Base-by-base conservation (phyloP, 2,888 invertebrate species). In the Hyppa rectilinea region DNA sequence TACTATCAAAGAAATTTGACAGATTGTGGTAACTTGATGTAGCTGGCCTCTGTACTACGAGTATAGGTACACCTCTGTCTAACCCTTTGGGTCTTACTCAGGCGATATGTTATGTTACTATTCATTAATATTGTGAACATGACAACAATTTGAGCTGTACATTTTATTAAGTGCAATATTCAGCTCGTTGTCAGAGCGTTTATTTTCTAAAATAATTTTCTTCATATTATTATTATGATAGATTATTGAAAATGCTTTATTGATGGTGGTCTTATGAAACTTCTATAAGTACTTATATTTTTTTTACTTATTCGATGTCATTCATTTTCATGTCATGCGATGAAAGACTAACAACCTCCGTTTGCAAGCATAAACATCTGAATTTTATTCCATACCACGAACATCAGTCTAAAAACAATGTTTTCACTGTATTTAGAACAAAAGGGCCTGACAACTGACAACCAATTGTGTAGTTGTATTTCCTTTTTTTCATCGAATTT, bases 401-500 rank as follows among this genome's bases (percentile, higher is more conserved):
- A 12, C 55, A 77, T 71, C 31, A 34, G 50, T 58, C 6, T 45
- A 34, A 40, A n/a, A 45, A 40, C 6, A 49, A 31, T 12, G 12
- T 50, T 50, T 59, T 10, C 36, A 53, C 43, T 71, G 31, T 56
- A 52, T 73, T 66, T 47, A 58, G 17, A 77, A 75, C 75, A 81
- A 71, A 65, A 75, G 62, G 69, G 49, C 52, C 23, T 62, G 70
- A 62, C 70, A 52, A 50, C 29, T 52, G 69, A 61, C 50, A 76
- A 9, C 29, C 81, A 77, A 72, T 82, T 75, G 84, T 78, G 71
- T 75, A 71, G 56, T 53, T 66, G 47, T 70, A 56, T 85, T 84
- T 81, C 78, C 55, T 69, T 73, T 82, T n/a, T 66, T 71, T 62
- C 34, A 49, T 67, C 52, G 64, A 78, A 80, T 85, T 80, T 87